phyloP scores from a whole-genome alignment of 2,113 vertebrate genomes.

The Notothenia coriiceps region DNA sequence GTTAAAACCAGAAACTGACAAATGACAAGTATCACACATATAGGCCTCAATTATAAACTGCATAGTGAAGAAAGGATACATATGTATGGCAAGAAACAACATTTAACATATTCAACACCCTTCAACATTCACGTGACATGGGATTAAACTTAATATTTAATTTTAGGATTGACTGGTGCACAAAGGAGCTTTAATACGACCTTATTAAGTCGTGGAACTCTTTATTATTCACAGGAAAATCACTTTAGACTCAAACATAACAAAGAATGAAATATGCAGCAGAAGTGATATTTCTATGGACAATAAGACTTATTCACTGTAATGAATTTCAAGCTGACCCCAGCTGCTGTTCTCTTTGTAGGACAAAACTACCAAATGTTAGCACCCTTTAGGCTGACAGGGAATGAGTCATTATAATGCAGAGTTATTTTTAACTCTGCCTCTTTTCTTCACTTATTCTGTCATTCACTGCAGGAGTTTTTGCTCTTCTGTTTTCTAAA shows the following conservation, averaged over 20 bases:
- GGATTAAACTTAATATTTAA: too few species aligned
- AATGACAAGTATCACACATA: too few species aligned
- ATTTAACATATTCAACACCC: too few species aligned
- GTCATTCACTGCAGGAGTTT: slow-evolving; percentile 14
- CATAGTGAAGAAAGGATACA: too few species aligned
- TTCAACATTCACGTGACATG: too few species aligned
- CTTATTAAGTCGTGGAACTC: too few species aligned
- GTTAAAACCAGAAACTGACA: too few species aligned
- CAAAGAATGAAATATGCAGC: not conserved
- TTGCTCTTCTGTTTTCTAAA: slow-evolving; percentile 15
- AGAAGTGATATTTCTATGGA: not conserved
- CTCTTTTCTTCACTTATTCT: not conserved
- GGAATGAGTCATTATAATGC: not conserved
- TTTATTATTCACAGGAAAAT: too few species aligned
- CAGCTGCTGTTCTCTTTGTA: not conserved
- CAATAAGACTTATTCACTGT: not conserved
- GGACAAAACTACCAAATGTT: not conserved
- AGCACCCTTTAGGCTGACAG: not conserved
- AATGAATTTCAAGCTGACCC: not conserved
- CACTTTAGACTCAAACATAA: not conserved
- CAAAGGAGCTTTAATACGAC: too few species aligned
- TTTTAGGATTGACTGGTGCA: too few species aligned
- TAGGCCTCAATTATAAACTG: too few species aligned
- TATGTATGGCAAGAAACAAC: too few species aligned
- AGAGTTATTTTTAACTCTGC: slow-evolving; percentile 17